Evolutionary conservation across 2,797 vertebrate species (phyloP), one percentile per base, ranked within the genome.

Genomic region (Sebastes minor): DNA sequence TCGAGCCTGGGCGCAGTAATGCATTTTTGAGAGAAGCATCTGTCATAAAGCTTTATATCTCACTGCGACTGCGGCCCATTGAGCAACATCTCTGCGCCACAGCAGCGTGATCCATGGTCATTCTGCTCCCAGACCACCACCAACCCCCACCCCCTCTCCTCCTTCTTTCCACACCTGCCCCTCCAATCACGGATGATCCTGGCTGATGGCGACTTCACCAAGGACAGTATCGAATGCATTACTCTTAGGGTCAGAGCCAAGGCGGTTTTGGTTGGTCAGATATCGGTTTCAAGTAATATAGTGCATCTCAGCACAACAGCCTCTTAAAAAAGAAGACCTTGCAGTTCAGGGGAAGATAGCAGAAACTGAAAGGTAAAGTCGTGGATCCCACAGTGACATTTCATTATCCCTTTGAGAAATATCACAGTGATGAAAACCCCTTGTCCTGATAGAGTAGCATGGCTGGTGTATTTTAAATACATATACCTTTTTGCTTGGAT

Each of bases 41-140:
- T 83, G 88, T 94, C 91, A 94, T 79, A 42, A 89, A 83, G 86
- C 85, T 82, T 85, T 91, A 88, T 86, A 87, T 88, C 83, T 92
- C 86, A 76, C 70, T 63, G 84, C 18, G 23, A 90, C 82, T 78
- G 85, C 63, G 62, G 85, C 72, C 87, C 92, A 86, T 75, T 88
- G 86, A 93, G 84, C 88, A 92, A 74, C 87, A 91, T 85, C 89
- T 74, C 84, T 81, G 83, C 85, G 61, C 84, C 82, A 30, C 13
- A 42, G 38, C 85, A 78, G 85, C 85, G 77, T 86, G 79, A 91
- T 91, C 86, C 88, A 91, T 74, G 86, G 86, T 85, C 78, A 74
- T 71, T 74, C 78, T 73, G 49, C 81, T 76, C 70, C 22, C 67
- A 35, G 61, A 65, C 63, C 73, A 70, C 42, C 42, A 23, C n/a